Conservation (phyloP, 1,140 invertebrate genomes). For the Penaeus japonicus region DNA sequence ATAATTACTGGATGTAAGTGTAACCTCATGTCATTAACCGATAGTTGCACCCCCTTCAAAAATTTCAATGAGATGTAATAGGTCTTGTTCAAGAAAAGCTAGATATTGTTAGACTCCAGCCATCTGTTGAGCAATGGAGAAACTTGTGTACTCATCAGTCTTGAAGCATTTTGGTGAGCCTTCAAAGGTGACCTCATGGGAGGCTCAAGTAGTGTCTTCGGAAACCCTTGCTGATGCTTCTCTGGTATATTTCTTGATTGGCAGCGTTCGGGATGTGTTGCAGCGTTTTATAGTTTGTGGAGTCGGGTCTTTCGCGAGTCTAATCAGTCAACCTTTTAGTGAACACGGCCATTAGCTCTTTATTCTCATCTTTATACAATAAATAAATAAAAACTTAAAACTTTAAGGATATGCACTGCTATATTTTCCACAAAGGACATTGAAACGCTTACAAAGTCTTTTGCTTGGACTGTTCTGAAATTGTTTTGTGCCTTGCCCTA, state of each 20-base stretch:
- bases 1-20: neutral
- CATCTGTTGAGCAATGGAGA: too few species aligned
- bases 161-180: too few species aligned
- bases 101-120: too few species aligned
- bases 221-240: too few species aligned
- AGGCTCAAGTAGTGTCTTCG: too few species aligned
- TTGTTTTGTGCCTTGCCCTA: conserved; percentile 46
- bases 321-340: neutral
- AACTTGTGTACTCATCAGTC: too few species aligned
- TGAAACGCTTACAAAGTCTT: neutral
- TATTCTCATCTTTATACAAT: neutral
- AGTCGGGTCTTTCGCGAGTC: neutral
- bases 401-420: neutral
- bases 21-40: too few species aligned
- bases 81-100: too few species aligned
- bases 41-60: too few species aligned
- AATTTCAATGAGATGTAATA: too few species aligned
- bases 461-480: conserved; percentile 42
- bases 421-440: conserved; percentile 30
- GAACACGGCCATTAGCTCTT: conserved; percentile 13
- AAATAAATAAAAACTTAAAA: neutral
- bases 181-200: too few species aligned
- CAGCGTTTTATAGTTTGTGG: neutral
- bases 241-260: neutral
- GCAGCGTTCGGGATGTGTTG: neutral